phyloP scores from a whole-genome alignment of 2,888 invertebrate genomes.

The Dichetophora obliterata region DNA sequence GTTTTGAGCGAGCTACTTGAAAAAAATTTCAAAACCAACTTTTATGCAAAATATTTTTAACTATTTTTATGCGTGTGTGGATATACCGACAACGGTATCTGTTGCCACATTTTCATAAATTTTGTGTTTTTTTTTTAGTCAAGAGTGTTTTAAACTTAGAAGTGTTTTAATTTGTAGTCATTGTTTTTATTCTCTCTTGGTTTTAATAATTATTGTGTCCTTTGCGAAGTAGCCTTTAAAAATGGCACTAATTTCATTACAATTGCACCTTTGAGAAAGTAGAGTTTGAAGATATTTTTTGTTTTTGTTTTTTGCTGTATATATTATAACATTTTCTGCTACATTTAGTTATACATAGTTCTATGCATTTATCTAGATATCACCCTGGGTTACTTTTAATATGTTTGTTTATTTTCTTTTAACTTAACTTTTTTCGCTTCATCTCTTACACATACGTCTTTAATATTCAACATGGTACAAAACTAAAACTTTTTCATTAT shows the following conservation, averaged over 20 bases:
- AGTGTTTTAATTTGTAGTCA: too few relatives aligned
- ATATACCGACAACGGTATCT: too few relatives aligned
- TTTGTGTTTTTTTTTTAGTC: too few relatives aligned
- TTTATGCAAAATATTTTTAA: too few relatives aligned
- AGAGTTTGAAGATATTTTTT: not conserved
- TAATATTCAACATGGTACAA: slow-evolving; percentile 29
- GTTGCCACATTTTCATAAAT: too few relatives aligned
- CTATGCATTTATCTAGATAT: slow-evolving; percentile 23
- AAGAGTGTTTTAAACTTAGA: too few relatives aligned
- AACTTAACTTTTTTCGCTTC: not conserved
- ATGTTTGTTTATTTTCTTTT: not conserved
- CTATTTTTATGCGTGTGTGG: too few relatives aligned
- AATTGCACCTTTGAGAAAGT: not conserved
- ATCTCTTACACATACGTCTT: not conserved
- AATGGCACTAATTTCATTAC: not conserved
- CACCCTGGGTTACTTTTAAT: slow-evolving; percentile 8
- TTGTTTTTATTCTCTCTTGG: not conserved
- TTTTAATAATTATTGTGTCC: not conserved
- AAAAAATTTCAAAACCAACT: too few relatives aligned
- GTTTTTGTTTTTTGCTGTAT: not conserved
- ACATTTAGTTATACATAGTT: not conserved
- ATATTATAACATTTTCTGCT: not conserved
- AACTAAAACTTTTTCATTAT: slow-evolving; percentile 24
- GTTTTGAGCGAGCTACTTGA: too few relatives aligned
- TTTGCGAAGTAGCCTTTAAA: not conserved